These are phyloP conservation scores for Acanthaster planci DNA, from an alignment of 35 echinoderm and acorn worm species.

Conservation along the genomic window DNA sequence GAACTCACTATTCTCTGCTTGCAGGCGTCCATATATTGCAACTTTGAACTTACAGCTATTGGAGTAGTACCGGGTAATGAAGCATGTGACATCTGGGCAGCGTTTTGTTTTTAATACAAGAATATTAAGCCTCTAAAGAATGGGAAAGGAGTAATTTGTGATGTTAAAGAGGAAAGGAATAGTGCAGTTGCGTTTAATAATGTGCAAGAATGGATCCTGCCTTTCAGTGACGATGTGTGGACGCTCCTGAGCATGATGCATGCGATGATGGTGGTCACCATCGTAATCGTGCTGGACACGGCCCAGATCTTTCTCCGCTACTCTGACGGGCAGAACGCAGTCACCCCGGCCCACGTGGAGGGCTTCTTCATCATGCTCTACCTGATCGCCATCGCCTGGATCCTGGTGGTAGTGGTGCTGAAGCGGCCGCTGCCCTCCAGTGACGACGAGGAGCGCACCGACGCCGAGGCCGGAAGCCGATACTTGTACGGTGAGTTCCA, in stretches of 20 bases:
- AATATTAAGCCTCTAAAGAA: too few species aligned
- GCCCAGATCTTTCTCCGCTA: constrained; percentile 83
- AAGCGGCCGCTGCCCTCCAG: constrained; percentile 79
- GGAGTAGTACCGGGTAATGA: too few species aligned
- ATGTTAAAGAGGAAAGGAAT: not conserved
- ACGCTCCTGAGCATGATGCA: constrained; percentile 72
- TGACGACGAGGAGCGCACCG: constrained; percentile 77
- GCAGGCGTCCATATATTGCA: too few species aligned
- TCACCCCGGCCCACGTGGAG: constrained; percentile 73
- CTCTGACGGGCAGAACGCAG: constrained; percentile 55
- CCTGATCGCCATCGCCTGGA: constrained; percentile 74
- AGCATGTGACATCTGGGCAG: too few species aligned
- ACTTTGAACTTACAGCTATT: too few species aligned
- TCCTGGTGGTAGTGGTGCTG: constrained; percentile 79
- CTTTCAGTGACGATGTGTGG: constrained; percentile 80
- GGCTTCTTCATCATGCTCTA: constrained; percentile 86
- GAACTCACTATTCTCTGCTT: too few species aligned
- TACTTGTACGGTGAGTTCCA: constrained; percentile 92
- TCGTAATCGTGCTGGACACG: constrained; percentile 83
- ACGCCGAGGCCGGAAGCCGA: constrained; percentile 62
- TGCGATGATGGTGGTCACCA: constrained; percentile 78
- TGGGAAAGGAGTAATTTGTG: not conserved
- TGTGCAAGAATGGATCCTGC: not conserved
- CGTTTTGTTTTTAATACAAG: too few species aligned
- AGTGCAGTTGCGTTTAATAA: not conserved